Evolutionary conservation across 2,797 vertebrate genomes (phyloP).

Genomic region (Sebastes iracundus): DNA sequence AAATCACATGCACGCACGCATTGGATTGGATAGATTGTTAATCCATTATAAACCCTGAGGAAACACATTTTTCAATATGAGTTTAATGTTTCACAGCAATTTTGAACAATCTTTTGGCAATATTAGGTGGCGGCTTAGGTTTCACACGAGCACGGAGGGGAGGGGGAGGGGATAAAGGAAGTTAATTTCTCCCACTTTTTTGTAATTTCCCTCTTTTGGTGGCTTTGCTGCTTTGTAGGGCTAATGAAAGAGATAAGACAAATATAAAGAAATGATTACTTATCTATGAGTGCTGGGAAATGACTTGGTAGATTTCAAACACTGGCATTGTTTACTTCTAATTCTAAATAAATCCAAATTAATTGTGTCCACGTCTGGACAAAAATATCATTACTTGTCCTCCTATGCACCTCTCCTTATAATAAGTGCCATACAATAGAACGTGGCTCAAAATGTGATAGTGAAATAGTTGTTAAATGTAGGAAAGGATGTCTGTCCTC

Average conservation of each 20-base stretch:
- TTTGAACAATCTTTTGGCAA: conserved; percentile 69
- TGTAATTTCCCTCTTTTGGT: conserved; percentile 39
- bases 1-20: conserved; percentile 30
- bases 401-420: background rate
- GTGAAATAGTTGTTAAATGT: conserved; percentile 9
- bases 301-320: conserved; percentile 13
- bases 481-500: conserved; percentile 22
- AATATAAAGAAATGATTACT: conserved; percentile 16
- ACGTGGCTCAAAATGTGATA: background rate
- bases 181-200: conserved; percentile 32
- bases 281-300: conserved; percentile 14
- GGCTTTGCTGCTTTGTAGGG: conserved; percentile 23
- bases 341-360: conserved; percentile 18
- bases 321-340: conserved; percentile 11
- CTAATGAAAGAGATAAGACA: conserved; percentile 42
- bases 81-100: conserved; percentile 75
- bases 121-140: conserved; percentile 64
- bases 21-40: conserved; percentile 69
- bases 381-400: background rate
- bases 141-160: conserved; percentile 16
- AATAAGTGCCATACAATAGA: background rate
- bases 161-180: conserved; percentile 17
- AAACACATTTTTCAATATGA: conserved; percentile 73
- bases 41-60: conserved; percentile 73
- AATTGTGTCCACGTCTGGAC: background rate